These are phyloP conservation scores for Drosophila paramelanica DNA, from an alignment of 2,888 invertebrate genomes.

Conservation along the genomic window DNA sequence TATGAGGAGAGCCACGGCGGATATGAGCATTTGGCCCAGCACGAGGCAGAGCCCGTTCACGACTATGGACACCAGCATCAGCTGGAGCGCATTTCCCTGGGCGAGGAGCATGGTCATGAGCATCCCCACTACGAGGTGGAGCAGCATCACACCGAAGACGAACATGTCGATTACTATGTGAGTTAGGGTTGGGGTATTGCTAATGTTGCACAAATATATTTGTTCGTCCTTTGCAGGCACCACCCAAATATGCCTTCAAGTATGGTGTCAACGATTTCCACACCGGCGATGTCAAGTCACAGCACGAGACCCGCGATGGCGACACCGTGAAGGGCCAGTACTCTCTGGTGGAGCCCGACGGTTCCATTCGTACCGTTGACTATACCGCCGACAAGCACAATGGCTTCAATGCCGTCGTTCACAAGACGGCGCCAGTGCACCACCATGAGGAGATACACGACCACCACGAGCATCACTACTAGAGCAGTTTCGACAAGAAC, in stretches of 20 bases:
- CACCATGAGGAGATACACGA: slow-evolving; percentile 79
- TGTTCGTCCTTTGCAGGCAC: slow-evolving; percentile 85
- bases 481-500: slow-evolving; percentile 13
- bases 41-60: slow-evolving; percentile 70
- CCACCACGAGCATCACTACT: slow-evolving; percentile 71
- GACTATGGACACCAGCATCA: slow-evolving; percentile 81
- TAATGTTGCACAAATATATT: not conserved
- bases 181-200: slow-evolving; percentile 74
- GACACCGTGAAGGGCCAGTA: slow-evolving; percentile 89
- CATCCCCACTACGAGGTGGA: slow-evolving; percentile 83
- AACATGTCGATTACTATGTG: slow-evolving; percentile 89
- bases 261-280: slow-evolving; percentile 87
- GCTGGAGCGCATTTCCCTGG: slow-evolving; percentile 81
- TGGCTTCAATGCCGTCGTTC: slow-evolving; percentile 85
- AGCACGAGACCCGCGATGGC: slow-evolving; percentile 88
- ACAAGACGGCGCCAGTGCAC: slow-evolving; percentile 85
- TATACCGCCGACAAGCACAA: slow-evolving; percentile 85
- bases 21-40: slow-evolving; percentile 80
- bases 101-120: slow-evolving; percentile 80
- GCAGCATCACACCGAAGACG: slow-evolving; percentile 83
- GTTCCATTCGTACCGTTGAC: slow-evolving; percentile 88
- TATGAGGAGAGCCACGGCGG: slow-evolving; percentile 79
- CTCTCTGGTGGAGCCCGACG: slow-evolving; percentile 90
- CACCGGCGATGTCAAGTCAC: slow-evolving; percentile 88
- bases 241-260: slow-evolving; percentile 87